Evolutionary conservation across 2,797 vertebrate species (phyloP), one percentile per base, ranked within the genome.

Genomic region (Kryptolebias ocellatus): DNA sequence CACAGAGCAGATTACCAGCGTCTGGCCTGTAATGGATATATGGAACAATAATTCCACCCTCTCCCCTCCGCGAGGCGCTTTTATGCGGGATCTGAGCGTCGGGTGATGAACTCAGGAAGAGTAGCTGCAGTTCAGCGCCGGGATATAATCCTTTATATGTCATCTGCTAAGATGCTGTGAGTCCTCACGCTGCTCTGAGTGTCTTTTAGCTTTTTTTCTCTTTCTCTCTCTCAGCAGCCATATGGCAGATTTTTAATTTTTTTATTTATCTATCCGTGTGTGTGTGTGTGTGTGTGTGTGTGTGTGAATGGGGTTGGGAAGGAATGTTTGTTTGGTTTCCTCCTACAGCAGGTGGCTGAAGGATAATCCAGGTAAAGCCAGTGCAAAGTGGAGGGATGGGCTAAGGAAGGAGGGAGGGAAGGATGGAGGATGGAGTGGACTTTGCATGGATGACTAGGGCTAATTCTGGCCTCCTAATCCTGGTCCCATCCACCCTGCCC

Each of bases 331-430:
- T 74, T 83, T 45, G 49, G 84, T 82, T 90, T 87, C 83, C 78
- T 90, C 73, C 51, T 69, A 74, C 2, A 93, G 93, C 95, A 96
- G 95, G 93, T 96, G 96, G 94, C 90, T 68, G 64, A 84, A 72
- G 87, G 95, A 96, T 96, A 95, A 95, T 95, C 56, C 92, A 95
- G 92, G 93, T 94, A 94, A 96, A 94, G 94, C 95, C 93, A 95
- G 92, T 89, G 90, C 92, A 85, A 91, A 93, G 82, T 89, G 87
- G 74, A 83, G 78, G 70, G 81, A 78, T 72, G 64, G 78, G 77
- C 64, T 64, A 70, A 83, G 69, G 76, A 78, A 61, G 68, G 68
- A 83, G 69, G 76, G 76, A 61, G 68, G 68, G 71, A 16, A 51
- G 74, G 83, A 70, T 80, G 79, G 58, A 47, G 70, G 67, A 79